These are phyloP conservation scores for Coptodon rendalli DNA, from an alignment of 2,113 vertebrate genomes.

Conservation along the genomic window DNA sequence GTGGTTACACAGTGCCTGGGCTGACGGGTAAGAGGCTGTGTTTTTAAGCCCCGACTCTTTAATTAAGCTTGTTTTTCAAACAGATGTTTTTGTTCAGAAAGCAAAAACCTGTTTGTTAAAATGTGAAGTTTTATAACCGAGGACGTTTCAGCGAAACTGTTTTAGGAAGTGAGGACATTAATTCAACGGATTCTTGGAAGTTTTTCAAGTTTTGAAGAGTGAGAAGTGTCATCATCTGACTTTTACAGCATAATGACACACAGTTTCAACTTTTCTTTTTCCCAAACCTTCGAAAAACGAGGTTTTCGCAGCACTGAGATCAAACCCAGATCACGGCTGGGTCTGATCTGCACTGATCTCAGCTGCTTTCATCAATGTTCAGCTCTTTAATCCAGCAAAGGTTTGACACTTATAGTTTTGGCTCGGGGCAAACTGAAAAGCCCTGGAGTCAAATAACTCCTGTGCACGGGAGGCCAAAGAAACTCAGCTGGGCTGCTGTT, in stretches of 20 bases:
- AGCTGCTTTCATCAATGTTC: not conserved
- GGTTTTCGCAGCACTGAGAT: not conserved
- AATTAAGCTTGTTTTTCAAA: not conserved
- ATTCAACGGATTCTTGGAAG: rapidly evolving
- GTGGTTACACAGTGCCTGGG: not conserved
- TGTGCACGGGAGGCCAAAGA: not conserved
- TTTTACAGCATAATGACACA: not conserved
- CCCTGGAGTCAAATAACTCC: not conserved
- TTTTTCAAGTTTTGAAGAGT: not conserved
- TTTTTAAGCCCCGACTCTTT: not conserved
- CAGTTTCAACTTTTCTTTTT: not conserved
- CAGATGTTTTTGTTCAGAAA: rapidly evolving
- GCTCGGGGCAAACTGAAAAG: rapidly evolving
- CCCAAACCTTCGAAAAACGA: not conserved
- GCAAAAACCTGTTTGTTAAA: not conserved
- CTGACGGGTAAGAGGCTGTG: rapidly evolving
- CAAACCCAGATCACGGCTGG: not conserved
- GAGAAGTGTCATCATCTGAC: not conserved
- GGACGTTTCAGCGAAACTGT: rapidly evolving
- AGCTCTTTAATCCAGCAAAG: not conserved
- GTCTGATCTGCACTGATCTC: not conserved
- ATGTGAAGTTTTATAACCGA: not conserved
- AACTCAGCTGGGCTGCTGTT: not conserved
- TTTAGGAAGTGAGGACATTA: not conserved
- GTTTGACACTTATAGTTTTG: not conserved